Evolutionary conservation across 2,888 invertebrate species (phyloP).

Genomic region (Pelosia muscerda): DNA sequence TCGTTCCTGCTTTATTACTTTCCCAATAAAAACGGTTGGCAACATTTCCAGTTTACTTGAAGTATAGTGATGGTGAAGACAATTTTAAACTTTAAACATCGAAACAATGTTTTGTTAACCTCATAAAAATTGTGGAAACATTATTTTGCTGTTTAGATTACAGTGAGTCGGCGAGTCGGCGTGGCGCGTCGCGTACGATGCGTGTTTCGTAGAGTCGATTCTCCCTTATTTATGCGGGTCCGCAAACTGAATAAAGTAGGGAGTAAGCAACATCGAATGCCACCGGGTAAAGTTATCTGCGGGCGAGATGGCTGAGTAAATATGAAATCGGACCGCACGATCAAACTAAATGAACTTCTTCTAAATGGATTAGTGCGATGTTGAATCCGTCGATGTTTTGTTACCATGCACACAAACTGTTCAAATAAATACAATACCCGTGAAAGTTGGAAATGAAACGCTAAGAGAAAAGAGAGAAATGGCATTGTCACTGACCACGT

Average conservation of each 20-base stretch:
- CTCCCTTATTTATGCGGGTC: slow-evolving; percentile 80
- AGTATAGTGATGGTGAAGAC: slow-evolving; percentile 63
- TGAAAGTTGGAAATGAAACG: slow-evolving; percentile 77
- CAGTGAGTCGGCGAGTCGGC: slow-evolving; percentile 24
- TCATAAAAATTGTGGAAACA: slow-evolving; percentile 59
- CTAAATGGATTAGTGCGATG: slow-evolving; percentile 57
- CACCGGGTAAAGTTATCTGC: slow-evolving; percentile 77
- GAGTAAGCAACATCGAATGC: slow-evolving; percentile 69
- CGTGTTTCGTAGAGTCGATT: slow-evolving; percentile 62
- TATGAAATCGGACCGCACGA: slow-evolving; percentile 70
- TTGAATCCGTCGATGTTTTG: slow-evolving; percentile 57
- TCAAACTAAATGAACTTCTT: slow-evolving; percentile 65
- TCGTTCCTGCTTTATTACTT: slow-evolving; percentile 76
- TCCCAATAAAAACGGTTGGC: slow-evolving; percentile 71
- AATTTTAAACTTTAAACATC: background rate
- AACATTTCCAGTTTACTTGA: slow-evolving; percentile 72
- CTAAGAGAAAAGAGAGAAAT: slow-evolving; percentile 81
- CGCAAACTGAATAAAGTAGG: slow-evolving; percentile 78
- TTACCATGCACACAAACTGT: slow-evolving; percentile 53
- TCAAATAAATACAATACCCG: slow-evolving; percentile 70
- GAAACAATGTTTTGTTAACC: slow-evolving; percentile 12
- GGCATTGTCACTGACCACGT: slow-evolving; percentile 84
- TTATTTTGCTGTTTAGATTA: slow-evolving; percentile 65
- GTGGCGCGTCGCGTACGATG: slow-evolving; percentile 46
- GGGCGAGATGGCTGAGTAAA: slow-evolving; percentile 76